These are phyloP conservation scores for Phaonia tiefii DNA, from an alignment of 2,888 invertebrate species.

Conservation along the genomic window DNA sequence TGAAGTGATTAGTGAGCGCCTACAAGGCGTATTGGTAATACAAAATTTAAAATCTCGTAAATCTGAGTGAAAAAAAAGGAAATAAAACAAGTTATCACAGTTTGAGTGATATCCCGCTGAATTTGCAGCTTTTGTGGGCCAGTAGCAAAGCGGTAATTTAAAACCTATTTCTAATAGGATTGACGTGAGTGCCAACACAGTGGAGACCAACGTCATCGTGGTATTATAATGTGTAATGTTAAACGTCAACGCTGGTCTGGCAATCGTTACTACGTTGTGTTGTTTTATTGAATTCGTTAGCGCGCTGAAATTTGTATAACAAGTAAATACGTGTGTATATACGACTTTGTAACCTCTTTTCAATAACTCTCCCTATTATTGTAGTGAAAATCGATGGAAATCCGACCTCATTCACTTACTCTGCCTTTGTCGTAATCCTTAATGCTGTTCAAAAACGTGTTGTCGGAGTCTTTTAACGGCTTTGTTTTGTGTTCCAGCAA, in stretches of 20 bases:
- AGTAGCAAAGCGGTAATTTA: conserved; percentile 54
- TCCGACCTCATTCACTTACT: not conserved
- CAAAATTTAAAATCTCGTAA: too few species aligned
- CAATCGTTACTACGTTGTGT: conserved; percentile 40
- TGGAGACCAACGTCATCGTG: conserved; percentile 31
- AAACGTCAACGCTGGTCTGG: conserved; percentile 40
- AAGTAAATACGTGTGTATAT: too few species aligned
- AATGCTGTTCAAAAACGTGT: conserved; percentile 38
- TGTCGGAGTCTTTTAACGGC: conserved; percentile 39
- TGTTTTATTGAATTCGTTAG: conserved; percentile 62
- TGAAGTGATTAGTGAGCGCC: not conserved
- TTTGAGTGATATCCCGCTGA: too few species aligned
- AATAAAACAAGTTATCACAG: not conserved
- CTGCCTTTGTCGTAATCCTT: conserved; percentile 38
- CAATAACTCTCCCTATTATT: not conserved
- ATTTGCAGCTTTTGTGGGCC: too few species aligned
- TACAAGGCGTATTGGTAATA: not conserved
- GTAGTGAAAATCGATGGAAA: conserved; percentile 7
- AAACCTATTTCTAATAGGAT: conserved; percentile 66
- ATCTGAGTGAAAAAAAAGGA: not conserved
- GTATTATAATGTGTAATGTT: conserved; percentile 15
- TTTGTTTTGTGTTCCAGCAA: conserved; percentile 26
- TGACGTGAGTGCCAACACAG: conserved; percentile 47
- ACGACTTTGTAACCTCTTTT: not conserved
- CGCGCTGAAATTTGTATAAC: too few species aligned